Percentiles rank a stretch among this genome's conserved stretches.
phyloP scores from a whole-genome alignment of 2,113 vertebrate genomes.

The Xiphophorus hellerii region DNA sequence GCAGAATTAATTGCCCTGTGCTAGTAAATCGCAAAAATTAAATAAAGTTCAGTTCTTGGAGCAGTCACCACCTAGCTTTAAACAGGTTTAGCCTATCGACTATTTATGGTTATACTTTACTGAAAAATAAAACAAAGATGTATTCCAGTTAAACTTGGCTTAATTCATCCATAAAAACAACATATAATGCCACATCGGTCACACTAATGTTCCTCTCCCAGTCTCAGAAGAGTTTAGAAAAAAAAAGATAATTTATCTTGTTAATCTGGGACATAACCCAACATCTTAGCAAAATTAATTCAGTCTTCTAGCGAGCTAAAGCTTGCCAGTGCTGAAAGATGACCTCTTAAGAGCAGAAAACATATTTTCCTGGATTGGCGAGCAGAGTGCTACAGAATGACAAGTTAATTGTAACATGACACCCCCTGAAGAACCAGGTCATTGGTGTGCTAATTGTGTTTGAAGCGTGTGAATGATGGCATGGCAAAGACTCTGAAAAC shows the following conservation, averaged over 20 bases:
- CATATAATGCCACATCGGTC: constrained; percentile 33
- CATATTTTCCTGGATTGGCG: constrained; percentile 47
- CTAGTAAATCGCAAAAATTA: too few species aligned
- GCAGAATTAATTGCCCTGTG: too few species aligned
- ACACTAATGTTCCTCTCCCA: constrained; percentile 36
- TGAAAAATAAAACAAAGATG: constrained; percentile 30
- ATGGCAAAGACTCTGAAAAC: constrained; percentile 40
- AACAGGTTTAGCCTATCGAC: background rate
- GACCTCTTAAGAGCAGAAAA: constrained; percentile 46
- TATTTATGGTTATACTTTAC: constrained; percentile 28
- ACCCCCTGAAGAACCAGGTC: constrained; percentile 67
- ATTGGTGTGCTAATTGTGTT: constrained; percentile 68
- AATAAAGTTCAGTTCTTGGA: too few species aligned
- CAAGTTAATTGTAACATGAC: constrained; percentile 65
- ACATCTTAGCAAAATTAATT: constrained; percentile 53
- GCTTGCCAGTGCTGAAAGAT: constrained; percentile 57
- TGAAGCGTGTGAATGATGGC: constrained; percentile 61
- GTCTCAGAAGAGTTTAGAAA: constrained; percentile 29
- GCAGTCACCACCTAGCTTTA: background rate
- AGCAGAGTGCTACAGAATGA: constrained; percentile 38
- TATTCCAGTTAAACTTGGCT: constrained; percentile 13
- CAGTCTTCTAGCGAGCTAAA: constrained; percentile 44
- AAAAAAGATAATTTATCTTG: constrained; percentile 57
- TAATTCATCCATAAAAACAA: constrained; percentile 11
- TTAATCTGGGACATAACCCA: constrained; percentile 64